These are phyloP conservation scores for Uropsilus gracilis DNA, from an alignment of 2,113 vertebrate genomes.

Conservation along the genomic window DNA sequence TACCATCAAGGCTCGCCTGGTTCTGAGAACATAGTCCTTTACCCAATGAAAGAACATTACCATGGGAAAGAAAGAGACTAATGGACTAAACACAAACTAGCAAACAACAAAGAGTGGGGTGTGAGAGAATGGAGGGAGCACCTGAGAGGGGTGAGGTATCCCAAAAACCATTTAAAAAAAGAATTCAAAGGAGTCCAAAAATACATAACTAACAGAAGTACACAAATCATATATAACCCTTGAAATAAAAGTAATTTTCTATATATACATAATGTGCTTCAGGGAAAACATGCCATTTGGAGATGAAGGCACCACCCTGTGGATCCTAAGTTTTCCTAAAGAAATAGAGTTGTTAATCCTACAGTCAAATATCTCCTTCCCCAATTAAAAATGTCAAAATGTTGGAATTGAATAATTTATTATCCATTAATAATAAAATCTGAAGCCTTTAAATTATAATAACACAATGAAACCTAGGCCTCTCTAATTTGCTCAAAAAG, in stretches of 20 bases:
- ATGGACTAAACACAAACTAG: no score
- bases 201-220: background rate
- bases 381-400: background rate
- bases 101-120: no score
- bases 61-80: no score
- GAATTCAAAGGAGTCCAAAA: background rate
- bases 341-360: background rate
- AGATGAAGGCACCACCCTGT: background rate
- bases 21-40: no score
- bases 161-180: no score
- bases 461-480: background rate
- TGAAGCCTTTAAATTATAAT: background rate
- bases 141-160: no score
- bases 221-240: background rate
- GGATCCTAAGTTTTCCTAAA: background rate
- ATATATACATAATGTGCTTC: background rate
- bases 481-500: background rate
- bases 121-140: no score
- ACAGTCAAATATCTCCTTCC: background rate
- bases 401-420: background rate
- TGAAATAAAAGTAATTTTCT: background rate
- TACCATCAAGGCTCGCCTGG: no score
- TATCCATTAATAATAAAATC: background rate
- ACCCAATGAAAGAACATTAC: no score
- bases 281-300: background rate